phyloP scores from a whole-genome alignment of 2,888 invertebrate species.

The Chamaedrilus cognettii region DNA sequence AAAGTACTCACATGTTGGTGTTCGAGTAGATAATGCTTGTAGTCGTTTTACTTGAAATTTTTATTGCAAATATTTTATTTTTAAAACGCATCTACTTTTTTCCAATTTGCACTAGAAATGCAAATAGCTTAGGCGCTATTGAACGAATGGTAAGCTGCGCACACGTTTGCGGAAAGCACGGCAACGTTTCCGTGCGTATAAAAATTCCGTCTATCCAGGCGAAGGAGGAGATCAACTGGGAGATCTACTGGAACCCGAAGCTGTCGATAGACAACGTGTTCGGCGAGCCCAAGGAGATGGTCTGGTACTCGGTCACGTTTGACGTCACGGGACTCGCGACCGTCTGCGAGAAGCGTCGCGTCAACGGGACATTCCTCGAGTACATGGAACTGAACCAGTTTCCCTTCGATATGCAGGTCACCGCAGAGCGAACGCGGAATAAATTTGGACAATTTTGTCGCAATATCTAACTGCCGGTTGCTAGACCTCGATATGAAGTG shows the following conservation, averaged over 20 bases:
- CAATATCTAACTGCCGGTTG: no score
- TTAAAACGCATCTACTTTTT: no score
- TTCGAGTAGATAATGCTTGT: no score
- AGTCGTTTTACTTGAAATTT: no score
- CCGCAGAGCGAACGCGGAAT: background rate
- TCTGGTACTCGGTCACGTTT: conserved; percentile 32
- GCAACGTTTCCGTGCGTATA: no score
- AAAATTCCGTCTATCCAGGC: background rate
- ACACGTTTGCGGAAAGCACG: no score
- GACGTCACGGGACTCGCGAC: conserved; percentile 28
- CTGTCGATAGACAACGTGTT: conserved; percentile 44
- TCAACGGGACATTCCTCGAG: conserved; percentile 32
- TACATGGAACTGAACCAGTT: conserved; percentile 48
- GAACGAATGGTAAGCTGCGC: no score
- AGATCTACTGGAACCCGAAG: conserved; percentile 44
- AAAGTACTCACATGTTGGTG: no score
- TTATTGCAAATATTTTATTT: no score
- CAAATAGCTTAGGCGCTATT: no score
- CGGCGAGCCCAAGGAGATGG: conserved; percentile 38
- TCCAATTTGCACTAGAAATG: no score
- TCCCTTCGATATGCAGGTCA: conserved; percentile 49
- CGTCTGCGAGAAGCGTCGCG: conserved; percentile 25
- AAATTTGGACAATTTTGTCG: background rate
- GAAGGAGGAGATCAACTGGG: conserved; percentile 27
- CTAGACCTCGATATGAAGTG: no score